Percentiles rank a stretch among this genome's conserved stretches.
These are phyloP conservation scores for Ophioninae sp. DNA, from an alignment of 2,888 invertebrate species.

Conservation along the genomic window DNA sequence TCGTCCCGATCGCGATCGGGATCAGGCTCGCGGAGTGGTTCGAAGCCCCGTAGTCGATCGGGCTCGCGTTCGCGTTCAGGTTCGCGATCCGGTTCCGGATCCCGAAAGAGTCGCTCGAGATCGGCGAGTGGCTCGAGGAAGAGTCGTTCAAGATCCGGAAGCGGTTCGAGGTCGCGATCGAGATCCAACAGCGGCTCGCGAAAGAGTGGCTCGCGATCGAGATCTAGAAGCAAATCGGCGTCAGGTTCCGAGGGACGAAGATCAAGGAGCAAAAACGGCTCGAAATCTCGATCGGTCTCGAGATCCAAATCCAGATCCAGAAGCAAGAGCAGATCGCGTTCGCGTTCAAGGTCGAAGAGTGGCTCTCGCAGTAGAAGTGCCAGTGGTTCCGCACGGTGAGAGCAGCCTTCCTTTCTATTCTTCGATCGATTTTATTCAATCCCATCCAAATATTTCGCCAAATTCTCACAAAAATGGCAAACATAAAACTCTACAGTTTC, in stretches of 20 bases:
- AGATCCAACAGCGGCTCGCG: constrained; percentile 77
- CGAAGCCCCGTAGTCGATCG: constrained; percentile 77
- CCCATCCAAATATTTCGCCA: no score
- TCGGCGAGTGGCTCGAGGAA: constrained; percentile 79
- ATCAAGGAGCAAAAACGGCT: constrained; percentile 67
- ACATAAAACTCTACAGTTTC: no score
- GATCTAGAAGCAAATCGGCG: constrained; percentile 79
- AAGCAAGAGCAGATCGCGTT: constrained; percentile 71
- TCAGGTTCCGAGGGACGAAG: constrained; percentile 75
- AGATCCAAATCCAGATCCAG: constrained; percentile 69
- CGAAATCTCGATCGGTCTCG: constrained; percentile 64
- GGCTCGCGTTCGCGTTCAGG: constrained; percentile 73
- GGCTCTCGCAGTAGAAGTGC: constrained; percentile 74
- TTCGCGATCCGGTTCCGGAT: constrained; percentile 80
- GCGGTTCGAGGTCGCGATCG: constrained; percentile 77
- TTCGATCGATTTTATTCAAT: no score
- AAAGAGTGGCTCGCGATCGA: constrained; percentile 79
- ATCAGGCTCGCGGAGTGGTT: constrained; percentile 78
- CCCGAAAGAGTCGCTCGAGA: constrained; percentile 75
- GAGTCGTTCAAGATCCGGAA: constrained; percentile 69
- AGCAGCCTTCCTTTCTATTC: background rate
- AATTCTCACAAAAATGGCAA: no score
- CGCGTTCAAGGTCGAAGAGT: constrained; percentile 74
- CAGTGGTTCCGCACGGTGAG: constrained; percentile 75
- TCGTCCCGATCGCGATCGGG: constrained; percentile 77